Conservation (phyloP, 2,113 vertebrate species). For the Lophotis ruficrista region DNA sequence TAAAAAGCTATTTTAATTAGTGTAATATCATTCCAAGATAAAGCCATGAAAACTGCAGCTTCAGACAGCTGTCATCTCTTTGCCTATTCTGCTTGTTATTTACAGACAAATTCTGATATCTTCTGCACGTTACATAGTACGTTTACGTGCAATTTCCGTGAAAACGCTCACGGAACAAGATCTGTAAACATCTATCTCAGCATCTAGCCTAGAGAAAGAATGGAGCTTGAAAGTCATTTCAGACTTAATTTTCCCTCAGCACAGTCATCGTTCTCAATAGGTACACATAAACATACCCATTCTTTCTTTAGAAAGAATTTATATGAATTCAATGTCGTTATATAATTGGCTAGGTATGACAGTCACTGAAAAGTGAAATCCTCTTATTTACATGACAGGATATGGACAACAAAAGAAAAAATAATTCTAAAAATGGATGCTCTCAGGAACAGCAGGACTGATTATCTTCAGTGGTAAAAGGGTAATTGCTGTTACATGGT, state of each 20-base stretch:
- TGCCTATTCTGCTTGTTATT: constrained; percentile 1
- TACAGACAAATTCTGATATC: neutral
- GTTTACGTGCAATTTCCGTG: neutral
- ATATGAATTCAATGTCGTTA: neutral
- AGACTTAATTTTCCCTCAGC: constrained; percentile 2
- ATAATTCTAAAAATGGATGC: neutral
- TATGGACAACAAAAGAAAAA: neutral
- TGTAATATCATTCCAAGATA: neutral
- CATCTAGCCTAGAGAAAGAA: neutral
- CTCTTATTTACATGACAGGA: neutral
- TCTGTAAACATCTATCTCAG: neutral
- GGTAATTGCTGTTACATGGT: neutral
- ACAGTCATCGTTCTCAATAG: neutral
- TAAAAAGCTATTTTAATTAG: constrained; percentile 12
- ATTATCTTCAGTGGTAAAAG: neutral
- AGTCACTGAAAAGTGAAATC: neutral
- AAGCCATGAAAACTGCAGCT: neutral
- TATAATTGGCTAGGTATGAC: neutral
- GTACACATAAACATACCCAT: neutral
- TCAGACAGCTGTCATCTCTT: constrained; percentile 20
- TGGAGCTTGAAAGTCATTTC: neutral
- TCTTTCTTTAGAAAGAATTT: constrained; percentile 4
- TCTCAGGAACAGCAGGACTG: neutral
- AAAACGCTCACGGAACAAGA: neutral
- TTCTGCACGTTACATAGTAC: neutral